These are phyloP conservation scores for Melanotaenia pygmaea DNA, from an alignment of 2,797 vertebrate genomes.

Conservation along the genomic window DNA sequence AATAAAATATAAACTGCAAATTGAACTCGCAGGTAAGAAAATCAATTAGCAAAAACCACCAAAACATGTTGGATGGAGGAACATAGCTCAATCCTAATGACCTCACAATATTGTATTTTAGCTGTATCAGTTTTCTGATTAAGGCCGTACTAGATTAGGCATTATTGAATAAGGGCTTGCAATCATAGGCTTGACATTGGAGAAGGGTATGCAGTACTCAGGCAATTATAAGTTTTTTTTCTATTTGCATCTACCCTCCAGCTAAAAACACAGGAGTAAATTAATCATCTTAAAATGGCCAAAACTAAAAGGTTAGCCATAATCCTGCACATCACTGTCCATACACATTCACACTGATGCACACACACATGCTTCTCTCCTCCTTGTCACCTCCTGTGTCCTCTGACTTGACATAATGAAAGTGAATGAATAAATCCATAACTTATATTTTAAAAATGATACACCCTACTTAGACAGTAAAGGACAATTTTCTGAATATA, in stretches of 20 bases:
- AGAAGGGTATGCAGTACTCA: slow-evolving; percentile 66
- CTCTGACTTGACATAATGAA: slow-evolving; percentile 71
- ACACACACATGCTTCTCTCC: slow-evolving; percentile 38
- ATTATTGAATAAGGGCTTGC: slow-evolving; percentile 55
- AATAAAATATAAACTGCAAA: not conserved
- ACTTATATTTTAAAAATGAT: slow-evolving; percentile 67
- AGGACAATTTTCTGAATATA: slow-evolving; percentile 62
- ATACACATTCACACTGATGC: slow-evolving; percentile 28
- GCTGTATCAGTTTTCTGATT: slow-evolving; percentile 56
- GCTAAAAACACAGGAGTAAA: slow-evolving; percentile 74
- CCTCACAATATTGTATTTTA: slow-evolving; percentile 26
- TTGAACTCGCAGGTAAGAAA: not conserved
- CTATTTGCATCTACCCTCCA: slow-evolving; percentile 71
- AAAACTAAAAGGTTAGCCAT: slow-evolving; percentile 75
- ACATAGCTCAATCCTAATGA: slow-evolving; percentile 28
- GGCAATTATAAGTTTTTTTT: slow-evolving; percentile 75
- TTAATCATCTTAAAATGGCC: slow-evolving; percentile 80
- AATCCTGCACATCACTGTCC: slow-evolving; percentile 73
- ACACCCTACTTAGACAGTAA: slow-evolving; percentile 51
- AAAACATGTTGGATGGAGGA: slow-evolving; percentile 14
- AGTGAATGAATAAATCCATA: slow-evolving; percentile 79
- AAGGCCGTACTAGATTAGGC: slow-evolving; percentile 55
- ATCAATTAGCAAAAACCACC: not conserved
- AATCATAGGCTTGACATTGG: slow-evolving; percentile 72
- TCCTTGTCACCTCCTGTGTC: slow-evolving; percentile 65